Base-by-base conservation (phyloP, 2,888 invertebrate species). In the Malthinus seriepunctatus region DNA sequence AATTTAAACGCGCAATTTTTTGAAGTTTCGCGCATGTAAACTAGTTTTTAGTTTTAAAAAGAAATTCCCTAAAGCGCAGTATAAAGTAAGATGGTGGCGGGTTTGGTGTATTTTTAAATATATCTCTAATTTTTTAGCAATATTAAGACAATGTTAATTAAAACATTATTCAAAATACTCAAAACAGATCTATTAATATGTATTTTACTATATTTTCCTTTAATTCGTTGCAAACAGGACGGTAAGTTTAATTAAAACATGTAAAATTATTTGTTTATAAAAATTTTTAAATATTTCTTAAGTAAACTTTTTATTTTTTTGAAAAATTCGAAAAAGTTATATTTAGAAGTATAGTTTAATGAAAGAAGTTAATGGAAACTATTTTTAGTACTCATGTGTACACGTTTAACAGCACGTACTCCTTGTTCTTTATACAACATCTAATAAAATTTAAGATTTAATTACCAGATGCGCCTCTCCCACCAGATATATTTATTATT, bases 381-480 rank as follows among this genome's bases (percentile, higher is more conserved):
- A 23, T 23, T 23, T 23, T 23, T 23, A 42, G 39, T 42, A 9
- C 39, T 23, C 5, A 23, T 23, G 23, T 23, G 23, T 23, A 3
- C 23, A 5, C 5, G 23, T 23, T 23, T 23, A 23, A 23, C 2
- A 23, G 2, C 23, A 23, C 23, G 23, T 23, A 35, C n/a, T 3
- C 11, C 35, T 10, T 11, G 11, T 35, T 10, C 35, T 35, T n/a
- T 23, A 23, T 23, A 8, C 33, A 9, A 32, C n/a, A n/a, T n/a
- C 32, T 35, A 39, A 56, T 50, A 49, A 51, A 53, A 23, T 23
- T 5, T 23, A 23, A 52, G 60, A 61, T 56, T 34, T 56, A 50
- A 56, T 56, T 49, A 56, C 48, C 60, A 61, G 60, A 61, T 61
- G 60, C 56, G 38, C 38, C 31, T 53, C 49, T 56, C 56, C 49